Evolutionary conservation across 2,888 invertebrate genomes (phyloP).

Genomic region (Ethmia dodecea): DNA sequence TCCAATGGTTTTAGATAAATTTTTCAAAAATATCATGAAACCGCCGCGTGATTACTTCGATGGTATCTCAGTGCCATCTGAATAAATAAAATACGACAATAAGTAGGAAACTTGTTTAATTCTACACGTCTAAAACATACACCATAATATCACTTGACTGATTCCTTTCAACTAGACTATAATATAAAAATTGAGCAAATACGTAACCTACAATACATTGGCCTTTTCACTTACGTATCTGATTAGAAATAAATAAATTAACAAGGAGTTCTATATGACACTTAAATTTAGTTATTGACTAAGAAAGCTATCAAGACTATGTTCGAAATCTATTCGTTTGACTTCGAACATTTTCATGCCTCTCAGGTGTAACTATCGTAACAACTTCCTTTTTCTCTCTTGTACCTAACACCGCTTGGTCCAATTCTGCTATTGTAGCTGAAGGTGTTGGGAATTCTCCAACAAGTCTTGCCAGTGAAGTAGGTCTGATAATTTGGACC

Average conservation of each 20-base stretch:
- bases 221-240: slow-evolving; percentile 11
- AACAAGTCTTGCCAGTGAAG: slow-evolving; percentile 42
- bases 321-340: slow-evolving; percentile 35
- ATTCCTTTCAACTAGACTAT: slow-evolving; percentile 29
- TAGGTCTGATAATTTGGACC: slow-evolving; percentile 60
- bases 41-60: no score
- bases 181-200: slow-evolving; percentile 11
- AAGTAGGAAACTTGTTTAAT: slow-evolving; percentile 51
- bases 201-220: slow-evolving; percentile 12
- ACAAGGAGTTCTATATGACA: slow-evolving; percentile 51
- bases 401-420: slow-evolving; percentile 8
- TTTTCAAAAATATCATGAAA: no score
- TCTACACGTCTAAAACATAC: slow-evolving; percentile 67
- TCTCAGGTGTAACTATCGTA: slow-evolving; percentile 37
- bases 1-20: no score
- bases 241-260: slow-evolving; percentile 48
- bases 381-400: slow-evolving; percentile 32
- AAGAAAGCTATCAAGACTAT: slow-evolving; percentile 42
- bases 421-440: slow-evolving; percentile 25
- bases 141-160: slow-evolving; percentile 77
- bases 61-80: background rate
- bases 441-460: slow-evolving; percentile 47
- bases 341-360: slow-evolving; percentile 24
- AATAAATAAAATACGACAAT: background rate
- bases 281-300: slow-evolving; percentile 63